Evolutionary conservation across 1,140 invertebrate genomes (phyloP), one percentile per base, ranked within the genome.

Genomic region (Bombyx mandarina): DNA sequence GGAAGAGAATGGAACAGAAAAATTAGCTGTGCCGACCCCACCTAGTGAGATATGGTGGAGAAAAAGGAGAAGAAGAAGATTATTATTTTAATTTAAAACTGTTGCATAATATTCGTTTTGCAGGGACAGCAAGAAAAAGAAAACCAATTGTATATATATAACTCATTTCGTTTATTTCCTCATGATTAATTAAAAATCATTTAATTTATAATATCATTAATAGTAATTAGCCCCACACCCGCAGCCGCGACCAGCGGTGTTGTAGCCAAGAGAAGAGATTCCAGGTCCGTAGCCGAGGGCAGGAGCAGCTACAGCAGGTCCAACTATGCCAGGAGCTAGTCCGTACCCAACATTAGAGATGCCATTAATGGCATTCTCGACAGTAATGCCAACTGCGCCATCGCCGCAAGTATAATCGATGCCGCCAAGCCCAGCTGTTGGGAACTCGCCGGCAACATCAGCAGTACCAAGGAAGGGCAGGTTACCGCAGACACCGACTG

Each of bases 341-440:
- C 2, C 26, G 26, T 35, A 35, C 1, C 22, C 8, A 2, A 8
- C 3, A 35, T 35, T 35, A 35, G 26, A 35, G 26, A 35, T 35
- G 26, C 26, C 35, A 35, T 35, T 46, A 22, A 56, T 42, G 10
- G 54, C 45, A 7, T 3, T 22, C 22, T 51, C 50, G 42, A 18
- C 18, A 35, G 50, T 51, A 8, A 60, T 56, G 50, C 43, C 54
- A 10, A 44, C 54, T 1, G 54, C 48, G 7, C 58, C 58, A 45
- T 60, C 54, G 51, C 58, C 58, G 8, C 58, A 60, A 43, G 10
- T 47, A 50, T 60, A 54, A 47, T 60, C 55, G 3, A 60, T 52
- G n/a, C 8, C 48, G 22, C 58, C 58, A 42, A 48, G 43, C 9
- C 59, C 59, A 49, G 49, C 51, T 44, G 54, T 52, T n/a, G 59